These are phyloP conservation scores for Petrocephalus microphthalmus DNA, from an alignment of 2,113 vertebrate species.

Conservation along the genomic window DNA sequence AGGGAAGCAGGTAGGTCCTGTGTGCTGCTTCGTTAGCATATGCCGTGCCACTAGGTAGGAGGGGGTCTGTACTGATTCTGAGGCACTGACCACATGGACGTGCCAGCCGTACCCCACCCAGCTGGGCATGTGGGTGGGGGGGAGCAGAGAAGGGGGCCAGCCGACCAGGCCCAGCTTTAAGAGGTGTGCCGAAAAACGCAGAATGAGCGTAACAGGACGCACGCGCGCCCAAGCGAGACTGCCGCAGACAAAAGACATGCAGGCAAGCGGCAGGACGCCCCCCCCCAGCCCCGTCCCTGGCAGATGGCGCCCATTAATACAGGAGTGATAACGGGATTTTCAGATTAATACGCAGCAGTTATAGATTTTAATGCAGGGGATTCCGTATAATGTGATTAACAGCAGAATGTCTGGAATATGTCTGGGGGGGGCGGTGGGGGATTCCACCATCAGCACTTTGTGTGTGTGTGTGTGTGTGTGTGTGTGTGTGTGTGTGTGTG, in stretches of 20 bases:
- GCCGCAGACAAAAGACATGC: background rate
- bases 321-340: constrained; percentile 65
- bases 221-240: background rate
- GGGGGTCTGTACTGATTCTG: background rate
- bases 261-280: constrained; percentile 24
- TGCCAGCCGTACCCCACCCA: background rate
- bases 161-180: background rate
- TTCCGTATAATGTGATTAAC: constrained; percentile 64
- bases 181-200: background rate
- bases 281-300: constrained; percentile 35
- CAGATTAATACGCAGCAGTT: constrained; percentile 64
- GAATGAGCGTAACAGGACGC: background rate
- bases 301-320: constrained; percentile 68
- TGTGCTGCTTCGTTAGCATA: background rate
- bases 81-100: background rate
- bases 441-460: constrained; percentile 19
- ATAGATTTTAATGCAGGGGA: constrained; percentile 64
- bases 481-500: background rate
- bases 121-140: background rate
- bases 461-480: constrained; percentile 27
- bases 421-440: constrained; percentile 43
- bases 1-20: background rate
- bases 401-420: constrained; percentile 51
- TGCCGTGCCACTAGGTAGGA: background rate
- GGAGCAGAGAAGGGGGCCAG: background rate